These are phyloP conservation scores for Zosterops japonicus DNA, from an alignment of 2,113 vertebrate genomes.

Conservation along the genomic window DNA sequence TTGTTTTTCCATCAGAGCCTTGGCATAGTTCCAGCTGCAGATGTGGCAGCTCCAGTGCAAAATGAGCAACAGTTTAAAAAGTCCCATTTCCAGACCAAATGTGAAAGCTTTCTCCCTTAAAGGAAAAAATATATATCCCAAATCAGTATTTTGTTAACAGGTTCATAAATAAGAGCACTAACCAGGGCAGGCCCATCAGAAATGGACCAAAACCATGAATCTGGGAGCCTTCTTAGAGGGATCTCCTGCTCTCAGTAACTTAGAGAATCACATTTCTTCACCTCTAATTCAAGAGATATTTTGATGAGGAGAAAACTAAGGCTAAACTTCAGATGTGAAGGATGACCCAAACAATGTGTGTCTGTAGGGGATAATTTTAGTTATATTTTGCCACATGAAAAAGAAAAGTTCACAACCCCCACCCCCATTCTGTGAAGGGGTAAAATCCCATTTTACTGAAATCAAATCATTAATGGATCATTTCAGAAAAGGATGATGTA, in stretches of 20 bases:
- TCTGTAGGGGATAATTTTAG: neutral
- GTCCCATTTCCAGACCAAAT: conserved; percentile 20
- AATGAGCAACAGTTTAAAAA: conserved; percentile 28
- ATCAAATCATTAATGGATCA: neutral
- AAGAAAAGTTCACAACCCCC: neutral
- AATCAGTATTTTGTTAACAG: conserved; percentile 27
- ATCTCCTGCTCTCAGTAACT: neutral
- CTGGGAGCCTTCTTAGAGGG: neutral
- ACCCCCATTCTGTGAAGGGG: neutral
- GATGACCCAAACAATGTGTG: neutral
- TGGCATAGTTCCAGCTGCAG: conserved; percentile 38
- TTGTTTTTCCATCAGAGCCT: conserved; percentile 39
- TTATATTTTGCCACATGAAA: neutral
- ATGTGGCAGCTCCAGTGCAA: conserved; percentile 38
- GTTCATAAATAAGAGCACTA: conserved; percentile 35
- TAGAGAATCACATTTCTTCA: neutral
- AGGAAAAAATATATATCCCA: neutral
- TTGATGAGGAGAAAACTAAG: neutral
- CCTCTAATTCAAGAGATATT: neutral
- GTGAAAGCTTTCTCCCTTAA: conserved; percentile 1
- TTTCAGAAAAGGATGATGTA: neutral
- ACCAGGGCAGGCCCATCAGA: neutral
- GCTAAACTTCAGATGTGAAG: neutral
- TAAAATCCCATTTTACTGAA: neutral
- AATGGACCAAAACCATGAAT: neutral